phyloP scores from a whole-genome alignment of 2,797 vertebrate species.

The Lacerta agilis region DNA sequence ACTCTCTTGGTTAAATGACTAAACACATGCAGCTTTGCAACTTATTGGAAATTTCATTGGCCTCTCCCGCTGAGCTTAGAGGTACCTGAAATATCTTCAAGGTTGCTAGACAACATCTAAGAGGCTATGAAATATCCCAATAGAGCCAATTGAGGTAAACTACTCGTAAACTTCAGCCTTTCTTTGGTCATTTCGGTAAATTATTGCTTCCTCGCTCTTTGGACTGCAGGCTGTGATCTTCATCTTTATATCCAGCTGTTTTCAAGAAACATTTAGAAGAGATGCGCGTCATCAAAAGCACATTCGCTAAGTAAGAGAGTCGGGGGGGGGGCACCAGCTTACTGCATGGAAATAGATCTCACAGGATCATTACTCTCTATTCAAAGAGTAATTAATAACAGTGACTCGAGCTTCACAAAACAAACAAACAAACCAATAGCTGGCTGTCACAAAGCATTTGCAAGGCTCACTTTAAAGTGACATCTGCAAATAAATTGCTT shows the following conservation, averaged over 20 bases:
- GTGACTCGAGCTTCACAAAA: constrained; percentile 19
- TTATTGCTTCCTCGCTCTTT: not conserved
- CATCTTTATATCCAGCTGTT: not conserved
- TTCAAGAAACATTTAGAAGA: not conserved
- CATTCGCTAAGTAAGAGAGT: not conserved
- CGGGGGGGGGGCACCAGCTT: not conserved
- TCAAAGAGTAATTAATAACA: constrained; percentile 15
- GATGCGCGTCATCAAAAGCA: not conserved
- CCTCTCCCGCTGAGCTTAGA: not conserved
- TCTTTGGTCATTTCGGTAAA: not conserved
- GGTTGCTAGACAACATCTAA: not conserved
- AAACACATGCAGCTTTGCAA: not conserved
- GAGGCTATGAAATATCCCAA: not conserved
- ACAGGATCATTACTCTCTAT: not conserved
- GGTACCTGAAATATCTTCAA: not conserved
- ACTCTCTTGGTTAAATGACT: not conserved
- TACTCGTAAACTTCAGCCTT: not conserved
- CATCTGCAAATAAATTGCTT: constrained; percentile 62
- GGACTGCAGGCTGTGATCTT: not conserved
- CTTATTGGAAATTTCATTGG: not conserved
- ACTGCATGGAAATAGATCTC: not conserved
- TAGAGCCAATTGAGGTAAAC: not conserved
- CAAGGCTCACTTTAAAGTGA: not conserved
- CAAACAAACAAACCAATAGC: constrained; percentile 1
- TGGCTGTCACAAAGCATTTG: not conserved